Evolutionary conservation across 2,797 vertebrate genomes (phyloP).

Genomic region (Cetoscarus ocellatus): DNA sequence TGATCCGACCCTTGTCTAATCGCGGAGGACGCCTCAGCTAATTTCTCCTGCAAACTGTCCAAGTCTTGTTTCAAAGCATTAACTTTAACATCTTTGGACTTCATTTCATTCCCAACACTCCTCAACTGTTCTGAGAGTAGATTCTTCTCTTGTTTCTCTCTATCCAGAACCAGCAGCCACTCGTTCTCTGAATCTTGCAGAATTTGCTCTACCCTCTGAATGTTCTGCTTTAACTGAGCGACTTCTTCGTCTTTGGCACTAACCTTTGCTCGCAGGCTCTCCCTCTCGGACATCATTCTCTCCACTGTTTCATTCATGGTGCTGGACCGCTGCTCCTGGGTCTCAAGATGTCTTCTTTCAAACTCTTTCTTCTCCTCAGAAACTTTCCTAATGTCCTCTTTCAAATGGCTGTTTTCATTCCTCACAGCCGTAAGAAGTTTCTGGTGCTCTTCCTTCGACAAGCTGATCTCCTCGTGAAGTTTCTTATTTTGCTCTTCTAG

Average conservation of each 20-base stretch:
- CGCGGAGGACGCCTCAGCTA: conserved; percentile 78
- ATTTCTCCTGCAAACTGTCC: conserved; percentile 83
- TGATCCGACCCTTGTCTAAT: conserved; percentile 81
- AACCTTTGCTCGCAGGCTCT: conserved; percentile 90
- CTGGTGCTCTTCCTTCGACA: conserved; percentile 71
- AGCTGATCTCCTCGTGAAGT: conserved; percentile 56
- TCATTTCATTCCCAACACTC: conserved; percentile 83
- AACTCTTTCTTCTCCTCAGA: conserved; percentile 82
- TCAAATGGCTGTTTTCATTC: conserved; percentile 79
- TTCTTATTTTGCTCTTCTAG: conserved; percentile 80
- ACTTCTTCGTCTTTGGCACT: conserved; percentile 89
- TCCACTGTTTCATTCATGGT: conserved; percentile 78
- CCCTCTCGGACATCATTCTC: conserved; percentile 83
- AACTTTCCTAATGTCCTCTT: conserved; percentile 76
- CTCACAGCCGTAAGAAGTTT: conserved; percentile 65
- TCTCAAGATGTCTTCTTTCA: conserved; percentile 53
- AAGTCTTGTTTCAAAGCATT: conserved; percentile 86
- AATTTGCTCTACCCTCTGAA: conserved; percentile 84
- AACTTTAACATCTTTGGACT: conserved; percentile 86
- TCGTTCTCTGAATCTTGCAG: conserved; percentile 89
- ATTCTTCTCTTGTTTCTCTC: conserved; percentile 82
- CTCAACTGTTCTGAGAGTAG: conserved; percentile 80
- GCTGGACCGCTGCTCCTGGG: conserved; percentile 80
- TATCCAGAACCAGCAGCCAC: conserved; percentile 86
- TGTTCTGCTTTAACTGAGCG: conserved; percentile 80